phyloP scores from a whole-genome alignment of 2,888 invertebrate genomes.

The Cepaea hortensis region DNA sequence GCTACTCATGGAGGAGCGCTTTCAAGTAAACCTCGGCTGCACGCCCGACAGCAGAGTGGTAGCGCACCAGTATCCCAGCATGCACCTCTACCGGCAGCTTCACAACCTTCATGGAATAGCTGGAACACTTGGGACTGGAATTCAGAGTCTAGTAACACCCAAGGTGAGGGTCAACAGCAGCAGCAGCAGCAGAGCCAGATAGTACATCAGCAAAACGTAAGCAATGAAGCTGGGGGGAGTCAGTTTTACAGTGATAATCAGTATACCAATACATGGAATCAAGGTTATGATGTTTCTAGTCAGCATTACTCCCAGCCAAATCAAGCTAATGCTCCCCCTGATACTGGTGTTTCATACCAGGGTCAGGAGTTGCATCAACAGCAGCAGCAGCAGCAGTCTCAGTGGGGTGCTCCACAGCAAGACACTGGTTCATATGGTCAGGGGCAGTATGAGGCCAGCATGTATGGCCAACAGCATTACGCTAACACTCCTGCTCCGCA shows the following conservation, averaged over 20 bases:
- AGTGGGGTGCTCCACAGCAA: not conserved
- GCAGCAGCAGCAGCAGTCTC: constrained; percentile 14
- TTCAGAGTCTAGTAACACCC: not conserved
- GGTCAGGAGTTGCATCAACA: constrained; percentile 15
- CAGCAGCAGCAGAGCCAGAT: constrained; percentile 6
- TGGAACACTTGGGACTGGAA: constrained; percentile 47
- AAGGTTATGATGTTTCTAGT: constrained; percentile 4
- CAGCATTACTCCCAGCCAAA: constrained; percentile 10
- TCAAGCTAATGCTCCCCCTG: not conserved
- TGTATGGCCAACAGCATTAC: not conserved
- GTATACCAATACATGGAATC: constrained; percentile 31
- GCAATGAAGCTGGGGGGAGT: not conserved
- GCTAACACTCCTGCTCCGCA: not conserved
- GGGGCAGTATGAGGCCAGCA: not conserved
- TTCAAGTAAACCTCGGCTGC: not conserved
- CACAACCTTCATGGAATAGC: constrained; percentile 41
- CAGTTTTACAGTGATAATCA: constrained; percentile 24
- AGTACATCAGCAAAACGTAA: not conserved
- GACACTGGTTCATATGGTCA: not conserved
- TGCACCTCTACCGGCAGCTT: not conserved
- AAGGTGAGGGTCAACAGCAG: not conserved
- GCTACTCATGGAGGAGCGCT: constrained; percentile 10
- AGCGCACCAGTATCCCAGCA: not conserved
- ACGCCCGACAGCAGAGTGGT: not conserved
- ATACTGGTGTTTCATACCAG: not conserved